Evolutionary conservation across 2,888 invertebrate genomes (phyloP).

Genomic region (Panopea generosa): DNA sequence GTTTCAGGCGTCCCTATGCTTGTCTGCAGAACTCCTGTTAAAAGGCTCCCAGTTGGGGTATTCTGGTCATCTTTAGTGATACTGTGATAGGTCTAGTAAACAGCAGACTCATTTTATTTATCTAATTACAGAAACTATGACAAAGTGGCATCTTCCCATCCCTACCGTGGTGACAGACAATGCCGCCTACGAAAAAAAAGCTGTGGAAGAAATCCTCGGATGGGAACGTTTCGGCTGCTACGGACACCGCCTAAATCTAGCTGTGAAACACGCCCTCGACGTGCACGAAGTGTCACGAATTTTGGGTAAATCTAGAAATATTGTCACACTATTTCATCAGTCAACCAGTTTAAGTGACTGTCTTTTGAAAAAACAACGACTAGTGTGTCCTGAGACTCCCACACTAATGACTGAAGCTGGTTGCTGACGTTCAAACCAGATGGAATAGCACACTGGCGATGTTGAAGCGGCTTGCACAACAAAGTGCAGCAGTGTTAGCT

Average conservation of each 20-base stretch:
- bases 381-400: neutral
- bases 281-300: constrained; percentile 10
- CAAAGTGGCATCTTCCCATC: constrained; percentile 18
- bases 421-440: constrained; percentile 11
- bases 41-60: too few species aligned
- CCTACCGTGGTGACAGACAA: constrained; percentile 17
- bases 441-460: constrained; percentile 13
- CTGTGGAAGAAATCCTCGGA: constrained; percentile 7
- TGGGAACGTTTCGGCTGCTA: constrained; percentile 32
- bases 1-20: too few species aligned
- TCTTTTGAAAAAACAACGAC: constrained; percentile 15
- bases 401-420: constrained; percentile 1
- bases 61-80: too few species aligned
- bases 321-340: too few species aligned
- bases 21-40: too few species aligned
- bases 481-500: constrained; percentile 38
- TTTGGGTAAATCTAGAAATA: constrained; percentile 21
- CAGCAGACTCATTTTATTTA: neutral
- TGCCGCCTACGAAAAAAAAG: constrained; percentile 30
- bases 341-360: constrained; percentile 27
- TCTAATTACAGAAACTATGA: constrained; percentile 17
- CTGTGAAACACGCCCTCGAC: constrained; percentile 27
- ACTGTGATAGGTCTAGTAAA: too few species aligned
- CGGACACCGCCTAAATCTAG: constrained; percentile 25
- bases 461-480: constrained; percentile 19